Conservation (phyloP, 2,797 vertebrate species). For the Euphonia xanthogaster region DNA sequence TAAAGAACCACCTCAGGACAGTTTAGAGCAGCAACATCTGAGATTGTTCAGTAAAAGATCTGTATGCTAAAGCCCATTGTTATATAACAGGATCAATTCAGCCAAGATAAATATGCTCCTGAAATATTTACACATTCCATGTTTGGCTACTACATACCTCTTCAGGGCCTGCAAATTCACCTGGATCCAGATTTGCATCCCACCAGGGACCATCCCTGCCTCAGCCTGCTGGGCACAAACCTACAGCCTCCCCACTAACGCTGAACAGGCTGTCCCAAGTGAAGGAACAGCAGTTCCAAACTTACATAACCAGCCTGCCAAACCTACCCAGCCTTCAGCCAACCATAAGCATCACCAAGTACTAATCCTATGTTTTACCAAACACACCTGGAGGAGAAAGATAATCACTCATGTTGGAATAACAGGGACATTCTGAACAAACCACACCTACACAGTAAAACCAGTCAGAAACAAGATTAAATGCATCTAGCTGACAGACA, state of each 20-base stretch:
- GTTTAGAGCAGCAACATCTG: neutral
- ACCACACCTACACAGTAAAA: slow-evolving; percentile 3
- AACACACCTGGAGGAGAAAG: slow-evolving; percentile 10
- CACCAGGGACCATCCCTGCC: neutral
- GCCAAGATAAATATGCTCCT: neutral
- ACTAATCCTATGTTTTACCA: neutral
- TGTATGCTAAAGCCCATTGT: neutral
- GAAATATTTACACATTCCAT: neutral
- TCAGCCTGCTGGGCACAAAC: neutral
- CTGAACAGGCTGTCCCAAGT: neutral
- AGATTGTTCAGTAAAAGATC: neutral
- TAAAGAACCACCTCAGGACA: neutral
- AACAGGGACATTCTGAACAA: neutral
- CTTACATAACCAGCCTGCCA: slow-evolving; percentile 26
- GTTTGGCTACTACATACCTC: neutral
- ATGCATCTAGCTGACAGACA: neutral
- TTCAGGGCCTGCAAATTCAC: neutral
- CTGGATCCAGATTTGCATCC: neutral
- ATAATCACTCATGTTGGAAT: neutral
- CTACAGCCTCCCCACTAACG: neutral
- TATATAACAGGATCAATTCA: neutral
- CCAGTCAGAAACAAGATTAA: slow-evolving; percentile 2
- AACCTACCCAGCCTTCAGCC: slow-evolving; percentile 28
- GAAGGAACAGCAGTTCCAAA: neutral
- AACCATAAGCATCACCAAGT: slow-evolving; percentile 22